Conservation (phyloP, 2,797 vertebrate species). For the Squalus acanthias region DNA sequence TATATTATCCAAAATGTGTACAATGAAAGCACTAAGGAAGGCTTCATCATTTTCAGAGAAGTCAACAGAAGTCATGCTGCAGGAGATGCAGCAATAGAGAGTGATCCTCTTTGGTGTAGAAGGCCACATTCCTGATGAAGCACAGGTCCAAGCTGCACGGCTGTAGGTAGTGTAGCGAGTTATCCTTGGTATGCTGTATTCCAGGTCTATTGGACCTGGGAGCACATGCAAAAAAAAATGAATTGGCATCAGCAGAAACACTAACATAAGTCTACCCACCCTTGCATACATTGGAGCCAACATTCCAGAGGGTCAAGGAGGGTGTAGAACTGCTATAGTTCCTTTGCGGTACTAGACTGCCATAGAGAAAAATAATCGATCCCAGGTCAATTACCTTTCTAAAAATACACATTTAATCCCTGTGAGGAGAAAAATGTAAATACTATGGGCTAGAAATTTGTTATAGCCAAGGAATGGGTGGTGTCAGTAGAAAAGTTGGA, state of each 20-base stretch:
- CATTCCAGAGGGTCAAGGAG: neutral
- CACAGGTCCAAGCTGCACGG: neutral
- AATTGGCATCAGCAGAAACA: neutral
- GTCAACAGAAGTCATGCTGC: no score
- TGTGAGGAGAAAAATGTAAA: neutral
- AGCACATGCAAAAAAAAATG: neutral
- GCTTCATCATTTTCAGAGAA: no score
- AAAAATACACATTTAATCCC: neutral
- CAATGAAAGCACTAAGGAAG: no score
- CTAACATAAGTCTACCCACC: neutral
- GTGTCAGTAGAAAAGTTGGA: no score
- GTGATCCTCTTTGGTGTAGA: no score
- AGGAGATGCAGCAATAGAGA: no score
- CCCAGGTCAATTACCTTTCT: neutral
- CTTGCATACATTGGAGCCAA: neutral
- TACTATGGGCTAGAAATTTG: no score
- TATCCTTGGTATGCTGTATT: neutral
- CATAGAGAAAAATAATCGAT: neutral
- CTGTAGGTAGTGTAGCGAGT: neutral
- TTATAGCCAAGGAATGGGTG: no score
- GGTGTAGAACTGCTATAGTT: neutral
- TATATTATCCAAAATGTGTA: no score
- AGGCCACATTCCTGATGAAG: no score
- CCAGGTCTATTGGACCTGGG: neutral
- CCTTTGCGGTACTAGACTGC: neutral